A percentile compares a stretch with the other conserved stretches of the same genome.
Evolutionary conservation across 2,888 invertebrate species (phyloP).

Genomic region (Epinotia demarniana): DNA sequence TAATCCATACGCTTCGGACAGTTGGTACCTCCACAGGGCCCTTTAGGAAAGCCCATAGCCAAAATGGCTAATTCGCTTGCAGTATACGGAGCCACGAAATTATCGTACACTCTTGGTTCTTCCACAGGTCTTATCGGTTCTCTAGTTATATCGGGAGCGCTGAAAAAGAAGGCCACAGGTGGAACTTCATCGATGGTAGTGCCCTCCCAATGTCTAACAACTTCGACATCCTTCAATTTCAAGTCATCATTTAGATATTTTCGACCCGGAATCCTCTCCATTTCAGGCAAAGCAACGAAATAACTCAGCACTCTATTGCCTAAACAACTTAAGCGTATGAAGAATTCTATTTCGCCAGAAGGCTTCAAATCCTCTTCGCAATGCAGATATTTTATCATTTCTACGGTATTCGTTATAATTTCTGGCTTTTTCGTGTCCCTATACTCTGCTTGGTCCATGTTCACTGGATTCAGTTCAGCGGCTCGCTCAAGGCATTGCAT

Average conservation of each 20-base stretch:
- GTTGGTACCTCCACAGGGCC: conserved; percentile 80
- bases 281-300: conserved; percentile 76
- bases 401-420: conserved; percentile 76
- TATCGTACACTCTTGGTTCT: conserved; percentile 67
- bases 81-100: conserved; percentile 75
- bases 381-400: conserved; percentile 66
- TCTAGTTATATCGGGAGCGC: conserved; percentile 74
- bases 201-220: conserved; percentile 79
- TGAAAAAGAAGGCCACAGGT: conserved; percentile 76
- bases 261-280: conserved; percentile 77
- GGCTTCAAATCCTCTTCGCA: conserved; percentile 78
- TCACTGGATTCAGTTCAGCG: conserved; percentile 69
- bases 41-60: conserved; percentile 81
- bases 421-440: conserved; percentile 69
- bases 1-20: conserved; percentile 78
- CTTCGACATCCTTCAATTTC: conserved; percentile 76
- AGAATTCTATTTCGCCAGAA: conserved; percentile 77
- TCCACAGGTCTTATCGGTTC: conserved; percentile 69
- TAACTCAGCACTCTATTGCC: conserved; percentile 73
- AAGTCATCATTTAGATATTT: conserved; percentile 75
- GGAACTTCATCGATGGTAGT: conserved; percentile 72
- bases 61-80: conserved; percentile 73
- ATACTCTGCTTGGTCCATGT: conserved; percentile 73
- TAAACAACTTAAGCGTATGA: conserved; percentile 70
- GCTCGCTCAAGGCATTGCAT: conserved; percentile 68